Conservation (phyloP, 1,140 invertebrate genomes). For the Brachionus koreanus region DNA sequence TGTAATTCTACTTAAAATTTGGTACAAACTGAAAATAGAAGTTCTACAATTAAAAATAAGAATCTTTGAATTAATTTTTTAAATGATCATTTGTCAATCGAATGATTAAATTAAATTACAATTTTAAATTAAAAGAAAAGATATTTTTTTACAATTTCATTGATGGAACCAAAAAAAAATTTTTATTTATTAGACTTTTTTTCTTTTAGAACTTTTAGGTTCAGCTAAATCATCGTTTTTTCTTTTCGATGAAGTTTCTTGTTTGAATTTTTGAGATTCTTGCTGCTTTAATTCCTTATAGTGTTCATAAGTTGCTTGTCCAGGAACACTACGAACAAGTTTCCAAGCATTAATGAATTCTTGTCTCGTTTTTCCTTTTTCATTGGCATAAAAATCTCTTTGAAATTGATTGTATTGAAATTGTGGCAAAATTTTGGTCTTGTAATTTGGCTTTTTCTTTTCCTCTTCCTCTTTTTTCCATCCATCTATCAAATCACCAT, state of each 20-base stretch:
- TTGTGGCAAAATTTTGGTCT: slow-evolving; percentile 1
- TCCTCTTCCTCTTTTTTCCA: neutral
- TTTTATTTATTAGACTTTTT: too few species aligned
- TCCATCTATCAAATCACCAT: neutral
- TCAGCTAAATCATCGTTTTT: neutral
- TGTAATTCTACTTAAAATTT: too few species aligned
- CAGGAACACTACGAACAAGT: neutral
- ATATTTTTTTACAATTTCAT: neutral
- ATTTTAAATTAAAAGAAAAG: neutral
- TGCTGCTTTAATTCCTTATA: neutral
- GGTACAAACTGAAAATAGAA: too few species aligned
- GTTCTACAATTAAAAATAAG: too few species aligned
- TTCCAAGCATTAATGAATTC: neutral
- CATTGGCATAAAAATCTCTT: slow-evolving; percentile 7
- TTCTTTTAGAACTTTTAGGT: neutral
- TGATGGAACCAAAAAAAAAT: neutral
- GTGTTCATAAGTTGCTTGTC: neutral
- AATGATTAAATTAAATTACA: neutral
- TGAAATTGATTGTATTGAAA: slow-evolving; percentile 22
- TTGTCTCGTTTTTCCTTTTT: neutral
- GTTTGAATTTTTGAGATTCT: neutral
- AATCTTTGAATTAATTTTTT: too few species aligned
- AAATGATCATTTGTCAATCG: too few species aligned
- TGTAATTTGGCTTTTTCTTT: neutral
- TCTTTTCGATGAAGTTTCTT: neutral